Evolutionary conservation across 2,113 vertebrate species (phyloP).

Genomic region (Ictalurus punctatus): DNA sequence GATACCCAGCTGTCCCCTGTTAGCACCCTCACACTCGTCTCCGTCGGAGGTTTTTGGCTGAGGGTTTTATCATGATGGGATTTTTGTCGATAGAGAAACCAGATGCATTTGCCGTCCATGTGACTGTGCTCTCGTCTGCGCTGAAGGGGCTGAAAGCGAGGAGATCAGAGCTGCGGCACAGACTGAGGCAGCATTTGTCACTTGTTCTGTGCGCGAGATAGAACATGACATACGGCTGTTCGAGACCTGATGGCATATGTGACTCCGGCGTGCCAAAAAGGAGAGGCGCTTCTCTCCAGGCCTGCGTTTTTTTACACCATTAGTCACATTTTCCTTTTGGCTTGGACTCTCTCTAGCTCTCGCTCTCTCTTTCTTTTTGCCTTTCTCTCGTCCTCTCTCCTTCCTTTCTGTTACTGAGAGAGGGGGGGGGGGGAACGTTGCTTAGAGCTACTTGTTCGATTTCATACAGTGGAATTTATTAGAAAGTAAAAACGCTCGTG

Average conservation of each 20-base stretch:
- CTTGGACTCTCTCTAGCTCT: conserved; percentile 16
- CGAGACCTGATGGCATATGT: conserved; percentile 51
- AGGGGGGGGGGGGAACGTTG: background rate
- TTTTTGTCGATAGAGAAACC: conserved; percentile 7
- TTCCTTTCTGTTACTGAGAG: background rate
- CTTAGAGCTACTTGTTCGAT: background rate
- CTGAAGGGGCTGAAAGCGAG: conserved; percentile 23
- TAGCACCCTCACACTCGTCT: conserved; percentile 25
- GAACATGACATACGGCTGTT: conserved; percentile 52
- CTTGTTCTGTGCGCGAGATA: conserved; percentile 50
- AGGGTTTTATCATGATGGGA: conserved; percentile 21
- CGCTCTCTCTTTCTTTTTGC: background rate
- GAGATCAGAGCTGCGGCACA: conserved; percentile 43
- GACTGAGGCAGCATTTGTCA: conserved; percentile 56
- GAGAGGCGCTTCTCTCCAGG: conserved; percentile 45
- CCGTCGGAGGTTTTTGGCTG: conserved; percentile 20
- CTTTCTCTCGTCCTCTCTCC: background rate
- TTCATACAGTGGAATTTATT: conserved; percentile 4
- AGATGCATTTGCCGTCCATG: conserved; percentile 34
- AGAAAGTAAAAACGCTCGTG: too few species aligned
- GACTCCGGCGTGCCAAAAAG: conserved; percentile 51
- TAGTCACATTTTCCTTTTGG: conserved; percentile 56
- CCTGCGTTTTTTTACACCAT: conserved; percentile 49
- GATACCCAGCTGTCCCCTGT: conserved; percentile 30
- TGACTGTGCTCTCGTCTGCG: conserved; percentile 34